Conservation (phyloP, 2,797 vertebrate genomes). For the Champsocephalus gunnari region DNA sequence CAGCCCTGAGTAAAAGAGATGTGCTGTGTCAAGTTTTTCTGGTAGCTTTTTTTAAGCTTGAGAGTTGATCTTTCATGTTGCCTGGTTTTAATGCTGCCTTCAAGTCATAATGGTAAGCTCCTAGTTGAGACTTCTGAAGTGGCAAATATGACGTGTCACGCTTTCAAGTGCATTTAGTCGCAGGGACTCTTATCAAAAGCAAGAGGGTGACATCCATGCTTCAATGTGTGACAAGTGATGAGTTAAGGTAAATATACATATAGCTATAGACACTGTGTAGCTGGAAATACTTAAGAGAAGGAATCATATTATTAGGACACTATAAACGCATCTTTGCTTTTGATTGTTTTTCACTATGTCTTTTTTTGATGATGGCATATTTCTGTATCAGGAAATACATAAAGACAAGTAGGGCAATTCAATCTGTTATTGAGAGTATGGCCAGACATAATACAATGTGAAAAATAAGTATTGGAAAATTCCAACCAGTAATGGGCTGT, state of each 20-base stretch:
- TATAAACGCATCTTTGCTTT: neutral
- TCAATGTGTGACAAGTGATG: conserved; percentile 13
- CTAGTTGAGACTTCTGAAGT: conserved; percentile 65
- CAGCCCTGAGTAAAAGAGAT: conserved; percentile 39
- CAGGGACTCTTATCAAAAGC: conserved; percentile 37
- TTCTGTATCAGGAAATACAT: neutral
- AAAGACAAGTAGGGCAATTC: neutral
- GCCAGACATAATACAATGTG: neutral
- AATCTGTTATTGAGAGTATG: neutral
- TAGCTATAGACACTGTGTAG: neutral
- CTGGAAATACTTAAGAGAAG: neutral
- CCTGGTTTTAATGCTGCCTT: conserved; percentile 68
- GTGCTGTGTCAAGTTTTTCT: conserved; percentile 50
- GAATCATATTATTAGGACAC: neutral
- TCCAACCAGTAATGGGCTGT: neutral
- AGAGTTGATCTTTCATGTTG: conserved; percentile 60
- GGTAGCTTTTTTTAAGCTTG: conserved; percentile 18
- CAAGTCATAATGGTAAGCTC: conserved; percentile 66
- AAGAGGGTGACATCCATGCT: neutral
- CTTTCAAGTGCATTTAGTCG: conserved; percentile 52
- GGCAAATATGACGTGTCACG: conserved; percentile 54
- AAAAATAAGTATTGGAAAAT: neutral
- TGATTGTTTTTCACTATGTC: neutral
- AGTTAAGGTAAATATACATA: conserved; percentile 20
- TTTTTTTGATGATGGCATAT: neutral